Conservation (phyloP, 2,113 vertebrate genomes). For the Rhinolophus sinicus region DNA sequence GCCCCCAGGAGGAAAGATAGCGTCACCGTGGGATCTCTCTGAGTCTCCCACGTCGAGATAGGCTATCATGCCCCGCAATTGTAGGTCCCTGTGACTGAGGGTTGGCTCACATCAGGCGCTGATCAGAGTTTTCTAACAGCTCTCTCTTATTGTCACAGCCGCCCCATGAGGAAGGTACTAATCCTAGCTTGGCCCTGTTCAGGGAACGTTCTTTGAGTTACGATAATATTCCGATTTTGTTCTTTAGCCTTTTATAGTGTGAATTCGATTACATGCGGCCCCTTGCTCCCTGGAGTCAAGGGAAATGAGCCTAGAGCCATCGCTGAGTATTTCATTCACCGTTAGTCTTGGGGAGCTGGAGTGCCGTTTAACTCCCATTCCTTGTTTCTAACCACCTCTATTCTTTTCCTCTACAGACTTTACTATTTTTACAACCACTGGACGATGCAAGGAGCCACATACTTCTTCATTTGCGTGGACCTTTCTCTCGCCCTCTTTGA, state of each 20-base stretch:
- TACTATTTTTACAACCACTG: constrained; percentile 95
- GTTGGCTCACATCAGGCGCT: not conserved
- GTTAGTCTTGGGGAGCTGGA: not conserved
- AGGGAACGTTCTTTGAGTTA: not conserved
- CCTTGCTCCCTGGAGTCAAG: not conserved
- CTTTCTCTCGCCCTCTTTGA: constrained; percentile 93
- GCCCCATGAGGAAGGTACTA: not conserved
- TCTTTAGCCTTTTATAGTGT: not conserved
- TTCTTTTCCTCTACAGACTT: constrained; percentile 84
- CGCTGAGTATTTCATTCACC: not conserved
- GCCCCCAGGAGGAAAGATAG: accelerated
- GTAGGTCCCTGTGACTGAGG: not conserved
- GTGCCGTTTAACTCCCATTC: not conserved
- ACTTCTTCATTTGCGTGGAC: constrained; percentile 92
- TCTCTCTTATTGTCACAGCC: not conserved
- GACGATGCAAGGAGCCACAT: constrained; percentile 86
- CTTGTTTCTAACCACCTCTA: not conserved
- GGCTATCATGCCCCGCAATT: not conserved
- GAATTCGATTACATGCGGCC: not conserved
- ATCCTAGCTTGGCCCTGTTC: not conserved
- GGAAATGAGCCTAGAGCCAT: not conserved
- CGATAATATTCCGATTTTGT: not conserved
- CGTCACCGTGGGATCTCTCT: accelerated
- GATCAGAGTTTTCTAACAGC: not conserved
- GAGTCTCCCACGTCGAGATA: not conserved